phyloP scores from a whole-genome alignment of 2,797 vertebrate species.

The Parotocinclus haroldoi region DNA sequence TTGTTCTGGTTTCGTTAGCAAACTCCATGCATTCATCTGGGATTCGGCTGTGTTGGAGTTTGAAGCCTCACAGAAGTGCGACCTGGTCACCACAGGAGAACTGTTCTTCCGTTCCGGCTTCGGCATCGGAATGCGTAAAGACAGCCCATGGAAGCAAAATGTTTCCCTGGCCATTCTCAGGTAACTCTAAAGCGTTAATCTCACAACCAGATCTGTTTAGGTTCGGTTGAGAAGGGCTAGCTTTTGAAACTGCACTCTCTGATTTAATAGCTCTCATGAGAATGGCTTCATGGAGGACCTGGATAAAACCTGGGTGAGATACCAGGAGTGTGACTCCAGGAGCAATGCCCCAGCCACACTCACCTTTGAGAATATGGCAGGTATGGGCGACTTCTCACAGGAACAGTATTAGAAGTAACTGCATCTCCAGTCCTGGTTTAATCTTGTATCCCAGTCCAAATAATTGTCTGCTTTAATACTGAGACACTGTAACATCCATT shows the following conservation, averaged over 20 bases:
- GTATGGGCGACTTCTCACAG: constrained; percentile 70
- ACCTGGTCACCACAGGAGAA: constrained; percentile 98
- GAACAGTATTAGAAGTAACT: too few species aligned
- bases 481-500: neutral
- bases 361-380: constrained; percentile 99
- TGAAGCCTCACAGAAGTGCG: constrained; percentile 99
- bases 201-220: neutral
- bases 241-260: constrained; percentile 4
- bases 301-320: constrained; percentile 99
- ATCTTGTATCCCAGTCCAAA: neutral
- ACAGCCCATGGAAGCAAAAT: constrained; percentile 99
- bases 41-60: constrained; percentile 98
- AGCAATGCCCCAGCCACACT: constrained; percentile 99
- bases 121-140: constrained; percentile 98
- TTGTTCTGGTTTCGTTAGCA: constrained; percentile 72
- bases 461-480: constrained; percentile 4
- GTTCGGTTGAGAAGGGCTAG: neutral
- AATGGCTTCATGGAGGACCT: constrained; percentile 99
- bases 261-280: constrained; percentile 87
- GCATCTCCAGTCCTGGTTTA: neutral
- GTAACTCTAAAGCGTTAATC: constrained; percentile 57
- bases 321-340: constrained; percentile 99
- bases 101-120: constrained; percentile 99
- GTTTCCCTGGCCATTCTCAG: constrained; percentile 95
- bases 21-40: constrained; percentile 99